Evolutionary conservation across 2,797 vertebrate genomes (phyloP).

Genomic region (Cetoscarus ocellatus): DNA sequence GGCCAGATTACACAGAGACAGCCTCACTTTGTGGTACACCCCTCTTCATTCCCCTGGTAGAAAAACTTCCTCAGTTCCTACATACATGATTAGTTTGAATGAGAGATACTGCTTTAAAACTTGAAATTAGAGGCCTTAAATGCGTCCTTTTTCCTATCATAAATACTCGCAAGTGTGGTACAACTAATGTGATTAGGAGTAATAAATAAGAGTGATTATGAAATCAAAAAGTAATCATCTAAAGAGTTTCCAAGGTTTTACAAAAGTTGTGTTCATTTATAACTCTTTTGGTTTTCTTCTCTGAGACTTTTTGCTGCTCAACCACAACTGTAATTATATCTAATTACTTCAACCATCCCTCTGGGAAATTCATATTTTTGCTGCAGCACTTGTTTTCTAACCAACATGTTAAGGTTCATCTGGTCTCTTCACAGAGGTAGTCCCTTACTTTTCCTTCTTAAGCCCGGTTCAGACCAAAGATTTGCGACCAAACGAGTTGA

Average conservation of each 20-base stretch:
- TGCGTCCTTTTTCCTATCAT: constrained; percentile 45
- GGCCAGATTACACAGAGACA: no score
- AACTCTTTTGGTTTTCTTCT: constrained; percentile 33
- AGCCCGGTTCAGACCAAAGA: no score
- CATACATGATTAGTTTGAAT: constrained; percentile 47
- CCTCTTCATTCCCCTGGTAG: constrained; percentile 5
- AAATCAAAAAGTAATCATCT: constrained; percentile 28
- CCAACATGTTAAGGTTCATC: constrained; percentile 26
- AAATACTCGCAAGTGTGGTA: constrained; percentile 51
- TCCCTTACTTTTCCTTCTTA: constrained; percentile 25
- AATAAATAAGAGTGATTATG: constrained; percentile 48
- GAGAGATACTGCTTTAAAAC: constrained; percentile 63
- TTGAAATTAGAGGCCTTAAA: constrained; percentile 54
- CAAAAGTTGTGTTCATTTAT: constrained; percentile 16
- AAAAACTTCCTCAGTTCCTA: constrained; percentile 47
- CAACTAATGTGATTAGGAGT: constrained; percentile 40
- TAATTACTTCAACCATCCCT: constrained; percentile 11
- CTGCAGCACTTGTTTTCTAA: constrained; percentile 31
- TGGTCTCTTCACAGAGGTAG: constrained; percentile 58
- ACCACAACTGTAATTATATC: constrained; percentile 4
- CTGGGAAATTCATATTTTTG: constrained; percentile 23
- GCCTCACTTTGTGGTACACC: no score
- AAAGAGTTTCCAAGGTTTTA: constrained; percentile 29
- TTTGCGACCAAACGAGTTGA: no score
- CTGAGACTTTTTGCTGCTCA: constrained; percentile 22